Evolutionary conservation across 2,888 invertebrate genomes (phyloP).

Genomic region (Scaptodrosophila latifasciaeformis): DNA sequence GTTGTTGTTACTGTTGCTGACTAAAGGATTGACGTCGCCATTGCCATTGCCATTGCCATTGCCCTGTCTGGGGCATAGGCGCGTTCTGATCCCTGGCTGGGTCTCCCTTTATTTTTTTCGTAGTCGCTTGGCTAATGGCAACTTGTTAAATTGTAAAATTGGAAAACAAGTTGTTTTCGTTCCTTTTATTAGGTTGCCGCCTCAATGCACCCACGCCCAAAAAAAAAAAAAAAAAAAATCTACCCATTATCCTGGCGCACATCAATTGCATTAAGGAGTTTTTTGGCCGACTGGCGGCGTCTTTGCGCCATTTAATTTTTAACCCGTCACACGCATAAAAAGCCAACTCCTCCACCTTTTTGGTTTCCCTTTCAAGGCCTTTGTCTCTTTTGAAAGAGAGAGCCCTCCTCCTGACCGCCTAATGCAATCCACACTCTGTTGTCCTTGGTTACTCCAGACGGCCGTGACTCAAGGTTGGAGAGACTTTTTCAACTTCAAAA

Average conservation of each 20-base stretch:
- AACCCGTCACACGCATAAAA: slow-evolving; percentile 26
- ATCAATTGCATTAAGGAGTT: slow-evolving; percentile 72
- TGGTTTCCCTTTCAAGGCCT: too few species aligned
- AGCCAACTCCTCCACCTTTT: too few species aligned
- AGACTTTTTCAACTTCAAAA: slow-evolving; percentile 53
- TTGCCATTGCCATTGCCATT: neutral
- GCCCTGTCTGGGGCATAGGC: slow-evolving; percentile 7
- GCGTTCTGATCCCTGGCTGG: slow-evolving; percentile 9
- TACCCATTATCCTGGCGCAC: slow-evolving; percentile 35
- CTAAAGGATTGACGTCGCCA: neutral
- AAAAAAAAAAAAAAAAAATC: too few species aligned
- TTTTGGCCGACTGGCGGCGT: slow-evolving; percentile 21
- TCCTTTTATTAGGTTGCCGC: slow-evolving; percentile 71
- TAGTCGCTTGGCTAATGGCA: slow-evolving; percentile 48
- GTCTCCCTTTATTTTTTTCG: slow-evolving; percentile 2
- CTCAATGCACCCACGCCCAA: slow-evolving; percentile 52
- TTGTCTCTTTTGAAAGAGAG: too few species aligned
- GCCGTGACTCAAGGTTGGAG: too few species aligned
- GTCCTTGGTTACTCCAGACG: slow-evolving; percentile 1
- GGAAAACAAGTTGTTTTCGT: slow-evolving; percentile 73
- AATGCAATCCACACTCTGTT: too few species aligned
- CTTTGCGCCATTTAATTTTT: slow-evolving; percentile 69
- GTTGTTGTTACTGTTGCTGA: neutral
- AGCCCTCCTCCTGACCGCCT: too few species aligned
- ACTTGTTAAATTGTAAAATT: slow-evolving; percentile 74